A percentile compares a stretch with the other conserved stretches of the same genome.
Evolutionary conservation across 2,888 invertebrate species (phyloP).

Genomic region (Acanthosoma haemorrhoidale): DNA sequence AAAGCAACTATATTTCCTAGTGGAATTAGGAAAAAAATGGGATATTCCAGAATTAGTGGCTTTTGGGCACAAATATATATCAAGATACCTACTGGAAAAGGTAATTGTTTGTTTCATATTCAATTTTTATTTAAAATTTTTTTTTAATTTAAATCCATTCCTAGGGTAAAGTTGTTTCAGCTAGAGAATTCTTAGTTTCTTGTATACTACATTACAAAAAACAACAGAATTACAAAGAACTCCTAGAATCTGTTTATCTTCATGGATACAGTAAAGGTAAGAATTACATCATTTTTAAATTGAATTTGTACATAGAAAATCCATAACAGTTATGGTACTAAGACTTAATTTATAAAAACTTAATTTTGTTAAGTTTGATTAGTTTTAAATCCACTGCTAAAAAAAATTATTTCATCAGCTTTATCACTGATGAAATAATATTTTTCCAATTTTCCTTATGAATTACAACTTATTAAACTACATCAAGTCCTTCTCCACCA

Average conservation of each 20-base stretch:
- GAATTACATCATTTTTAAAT: no score
- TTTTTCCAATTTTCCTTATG: no score
- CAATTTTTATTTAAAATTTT: neutral
- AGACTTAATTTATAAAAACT: no score
- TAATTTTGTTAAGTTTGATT: no score
- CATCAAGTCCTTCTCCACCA: no score
- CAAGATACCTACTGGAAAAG: neutral
- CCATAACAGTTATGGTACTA: no score
- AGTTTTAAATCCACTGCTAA: no score
- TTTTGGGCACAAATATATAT: neutral
- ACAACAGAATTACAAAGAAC: slow-evolving; percentile 3
- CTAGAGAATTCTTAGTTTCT: slow-evolving; percentile 5
- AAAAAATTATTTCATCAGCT: no score
- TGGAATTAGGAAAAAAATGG: neutral
- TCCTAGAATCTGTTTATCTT: neutral
- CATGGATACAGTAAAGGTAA: slow-evolving; percentile 9
- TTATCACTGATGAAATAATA: no score
- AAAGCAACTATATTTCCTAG: neutral
- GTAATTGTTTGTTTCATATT: neutral
- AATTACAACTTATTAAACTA: no score
- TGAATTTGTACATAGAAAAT: no score
- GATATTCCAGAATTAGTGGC: neutral
- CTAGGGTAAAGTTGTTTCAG: neutral
- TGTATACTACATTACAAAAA: neutral
- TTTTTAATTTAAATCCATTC: neutral